Base-by-base conservation (phyloP, 2,113 vertebrate genomes). In the Fulica atra region DNA sequence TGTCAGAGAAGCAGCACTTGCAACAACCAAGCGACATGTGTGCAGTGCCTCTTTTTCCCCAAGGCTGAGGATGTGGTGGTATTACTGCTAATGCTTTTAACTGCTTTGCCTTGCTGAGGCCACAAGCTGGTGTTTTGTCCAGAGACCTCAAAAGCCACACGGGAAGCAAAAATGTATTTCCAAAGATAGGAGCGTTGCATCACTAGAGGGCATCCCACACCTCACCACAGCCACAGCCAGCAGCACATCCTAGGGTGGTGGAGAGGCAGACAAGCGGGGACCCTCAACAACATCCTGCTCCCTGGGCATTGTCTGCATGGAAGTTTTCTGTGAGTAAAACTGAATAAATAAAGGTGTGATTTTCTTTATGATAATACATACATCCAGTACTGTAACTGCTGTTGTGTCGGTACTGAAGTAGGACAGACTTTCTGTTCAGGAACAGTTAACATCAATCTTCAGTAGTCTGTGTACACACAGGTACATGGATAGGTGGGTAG, bases 121-220 rank as follows among this genome's bases (percentile, higher is more conserved):
- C 63, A 24, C 74, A 38, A 79, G 50, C 66, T 85, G 59, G 36
- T 73, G 35, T 80, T 95, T 74, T 61, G 33, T 68, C 63, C 73
- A 54, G 82, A 77, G 33, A 73, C 46, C 78, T 86, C 89, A 31
- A 84, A 94, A 85, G 70, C 63, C 60, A 46, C 31, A 24, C 0
- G 0, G 33, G 48, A 84, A 42, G 65, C 42, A 42, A 40, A 63
- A 63, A 16, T 5, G 3, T 23, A 2, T 87, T 93, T 92, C 79
- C 21, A 35, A 86, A 71, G 74, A 42, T 21, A 9, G 25, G 60
- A 73, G 18, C 16, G 1, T 25, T 42, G 71, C 64, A 51, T 93
- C 95, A 64, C 88, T 81, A 74, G 88, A 92, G 93, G 94, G 92
- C 71, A 90, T 92, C 78, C 89, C 68, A 11, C 25, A 28, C 71